Conservation (phyloP, 2,888 invertebrate genomes). For the Cabera pusaria region DNA sequence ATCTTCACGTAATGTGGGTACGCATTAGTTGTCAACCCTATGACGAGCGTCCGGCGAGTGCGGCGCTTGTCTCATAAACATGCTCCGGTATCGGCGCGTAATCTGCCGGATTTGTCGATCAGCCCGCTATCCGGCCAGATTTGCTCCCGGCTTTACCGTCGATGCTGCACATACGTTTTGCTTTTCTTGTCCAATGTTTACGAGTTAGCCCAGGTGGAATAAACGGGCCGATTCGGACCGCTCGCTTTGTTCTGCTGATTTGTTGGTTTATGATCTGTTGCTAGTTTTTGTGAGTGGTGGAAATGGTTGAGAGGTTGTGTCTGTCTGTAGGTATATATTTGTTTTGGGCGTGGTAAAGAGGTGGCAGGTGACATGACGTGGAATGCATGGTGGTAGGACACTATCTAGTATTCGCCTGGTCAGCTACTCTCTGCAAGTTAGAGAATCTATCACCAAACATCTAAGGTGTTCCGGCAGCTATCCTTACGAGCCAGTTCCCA, state of each 20-base stretch:
- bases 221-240: conserved; percentile 33
- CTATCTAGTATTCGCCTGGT: too few relatives aligned
- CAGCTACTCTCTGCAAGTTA: too few relatives aligned
- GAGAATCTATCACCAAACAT: too few relatives aligned
- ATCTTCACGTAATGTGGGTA: neutral
- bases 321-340: too few relatives aligned
- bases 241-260: conserved; percentile 47
- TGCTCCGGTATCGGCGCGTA: conserved; percentile 80
- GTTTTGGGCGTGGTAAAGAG: too few relatives aligned
- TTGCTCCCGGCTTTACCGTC: conserved; percentile 77
- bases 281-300: conserved; percentile 17
- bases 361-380: too few relatives aligned
- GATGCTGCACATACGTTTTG: conserved; percentile 77
- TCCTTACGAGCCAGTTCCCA: too few relatives aligned
- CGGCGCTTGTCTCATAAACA: conserved; percentile 76
- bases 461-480: too few relatives aligned
- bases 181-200: conserved; percentile 76
- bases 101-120: conserved; percentile 84
- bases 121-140: conserved; percentile 78
- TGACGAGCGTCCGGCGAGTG: conserved; percentile 55
- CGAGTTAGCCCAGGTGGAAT: conserved; percentile 65
- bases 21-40: conserved; percentile 48
- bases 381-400: too few relatives aligned
- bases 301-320: too few relatives aligned
- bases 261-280: conserved; percentile 33